A percentile compares a stretch with the other conserved stretches of the same genome.
Evolutionary conservation across 1,140 invertebrate genomes (phyloP).

Genomic region (Lucilia sericata): DNA sequence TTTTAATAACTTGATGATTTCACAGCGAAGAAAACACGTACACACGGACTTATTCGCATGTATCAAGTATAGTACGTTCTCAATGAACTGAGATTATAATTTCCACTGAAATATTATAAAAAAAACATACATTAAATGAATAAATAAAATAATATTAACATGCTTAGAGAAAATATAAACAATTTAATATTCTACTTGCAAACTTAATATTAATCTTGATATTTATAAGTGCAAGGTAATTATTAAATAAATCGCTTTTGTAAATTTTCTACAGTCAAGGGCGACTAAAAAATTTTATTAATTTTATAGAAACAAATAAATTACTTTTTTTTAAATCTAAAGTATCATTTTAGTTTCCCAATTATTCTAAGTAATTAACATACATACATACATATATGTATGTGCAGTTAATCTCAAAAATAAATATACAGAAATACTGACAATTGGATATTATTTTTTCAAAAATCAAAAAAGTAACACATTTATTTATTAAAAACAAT

Average conservation of each 20-base stretch:
- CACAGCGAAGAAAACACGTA: not conserved
- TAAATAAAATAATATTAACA: not conserved
- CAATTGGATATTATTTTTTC: too few species aligned
- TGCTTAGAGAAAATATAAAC: not conserved
- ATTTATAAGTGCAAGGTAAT: slow-evolving; percentile 1
- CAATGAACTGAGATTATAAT: not conserved
- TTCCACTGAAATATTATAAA: not conserved
- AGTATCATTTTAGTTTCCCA: too few species aligned
- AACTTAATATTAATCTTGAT: not conserved
- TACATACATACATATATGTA: too few species aligned
- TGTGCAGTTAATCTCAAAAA: too few species aligned
- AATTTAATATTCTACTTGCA: slow-evolving; percentile 3
- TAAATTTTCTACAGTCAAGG: not conserved
- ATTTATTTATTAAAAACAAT: too few species aligned
- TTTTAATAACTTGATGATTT: slow-evolving; percentile 3
- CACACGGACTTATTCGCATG: not conserved
- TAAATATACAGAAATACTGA: too few species aligned
- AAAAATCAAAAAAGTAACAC: too few species aligned
- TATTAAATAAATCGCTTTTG: not conserved
- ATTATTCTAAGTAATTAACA: too few species aligned
- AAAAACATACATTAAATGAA: not conserved
- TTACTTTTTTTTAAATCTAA: too few species aligned
- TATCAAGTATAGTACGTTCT: not conserved
- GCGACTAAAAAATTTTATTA: not conserved
- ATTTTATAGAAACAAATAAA: too few species aligned